Evolutionary conservation across 2,888 invertebrate species (phyloP).

Genomic region (Pantelozetes paolii): DNA sequence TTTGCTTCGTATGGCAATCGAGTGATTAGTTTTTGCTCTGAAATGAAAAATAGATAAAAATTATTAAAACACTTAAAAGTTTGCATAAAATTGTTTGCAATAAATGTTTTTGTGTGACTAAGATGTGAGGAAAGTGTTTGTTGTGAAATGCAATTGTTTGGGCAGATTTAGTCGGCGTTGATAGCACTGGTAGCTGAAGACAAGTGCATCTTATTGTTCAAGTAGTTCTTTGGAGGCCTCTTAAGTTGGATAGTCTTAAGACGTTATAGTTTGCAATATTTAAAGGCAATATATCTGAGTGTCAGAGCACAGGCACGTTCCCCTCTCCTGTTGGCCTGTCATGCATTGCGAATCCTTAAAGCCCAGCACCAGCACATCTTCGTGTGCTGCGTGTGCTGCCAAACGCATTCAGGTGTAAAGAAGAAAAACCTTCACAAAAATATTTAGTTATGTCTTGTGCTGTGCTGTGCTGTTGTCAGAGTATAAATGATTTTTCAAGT

Average conservation of each 20-base stretch:
- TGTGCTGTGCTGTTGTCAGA: background rate
- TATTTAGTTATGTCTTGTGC: background rate
- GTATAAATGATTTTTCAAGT: constrained; percentile 28
- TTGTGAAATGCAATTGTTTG: background rate
- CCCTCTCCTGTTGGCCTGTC: constrained; percentile 32
- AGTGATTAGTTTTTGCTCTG: background rate
- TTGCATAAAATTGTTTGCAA: background rate
- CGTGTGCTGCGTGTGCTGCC: constrained; percentile 33
- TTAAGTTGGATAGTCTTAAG: background rate
- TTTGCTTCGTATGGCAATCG: constrained; percentile 24
- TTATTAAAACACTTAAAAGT: background rate
- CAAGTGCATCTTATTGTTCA: constrained; percentile 34
- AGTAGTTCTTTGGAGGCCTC: constrained; percentile 10
- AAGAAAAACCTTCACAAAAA: constrained; percentile 32
- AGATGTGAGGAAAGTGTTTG: background rate
- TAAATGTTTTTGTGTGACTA: background rate
- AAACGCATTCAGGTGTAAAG: constrained; percentile 28
- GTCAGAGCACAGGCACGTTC: constrained; percentile 25
- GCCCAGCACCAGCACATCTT: constrained; percentile 11
- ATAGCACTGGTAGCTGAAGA: background rate
- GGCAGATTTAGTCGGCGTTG: background rate
- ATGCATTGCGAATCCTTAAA: constrained; percentile 26
- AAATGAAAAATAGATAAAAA: background rate
- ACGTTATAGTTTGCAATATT: constrained; percentile 1
- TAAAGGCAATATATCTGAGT: constrained; percentile 24